Base-by-base conservation (phyloP, 2,113 vertebrate species). In the Bombycilla garrulus region DNA sequence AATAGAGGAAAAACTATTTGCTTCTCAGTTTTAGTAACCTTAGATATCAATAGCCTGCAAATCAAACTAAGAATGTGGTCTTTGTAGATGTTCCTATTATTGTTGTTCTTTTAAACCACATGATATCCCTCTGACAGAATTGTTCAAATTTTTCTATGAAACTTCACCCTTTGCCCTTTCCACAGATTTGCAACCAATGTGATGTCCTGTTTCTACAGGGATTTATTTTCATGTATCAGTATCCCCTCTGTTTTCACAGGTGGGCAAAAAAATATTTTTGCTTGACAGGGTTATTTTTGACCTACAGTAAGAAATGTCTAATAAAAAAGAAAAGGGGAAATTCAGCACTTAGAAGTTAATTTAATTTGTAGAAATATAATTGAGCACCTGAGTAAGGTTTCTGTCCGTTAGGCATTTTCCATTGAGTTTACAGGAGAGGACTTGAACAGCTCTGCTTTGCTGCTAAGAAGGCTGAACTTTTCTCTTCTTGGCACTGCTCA, bases 161-260 rank as follows among this genome's bases (percentile, higher is more conserved):
- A 83, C 60, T 83, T 93, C 54, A 77, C 38, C 67, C 50, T 83
- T 91, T 91, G 42, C 84, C 51, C 54, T 87, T 86, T 69, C 85
- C 51, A 35, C 47, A 80, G 22, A 69, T 70, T 82, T 92, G 54
- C 72, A 91, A 36, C 80, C 61, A 54, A 8, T 57, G 35, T 22
- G 79, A 74, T 94, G 56, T 67, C 67, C 58, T 93, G 28, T 90
- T 92, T 74, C 92, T 92, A 11, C 24, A 74, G 76, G 92, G 79
- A 40, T 95, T 92, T 86, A 42, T 90, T 95, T 94, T 90, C 58
- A 23, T 40, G 7, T 80, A 77, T 82, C 67, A 54, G 35, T 90
- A 83, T 90, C 47, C 70, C 44, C 33, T 87, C 64, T 97, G 72
- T 94, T 97, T 96, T 81, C 38, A 90, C 90, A 94, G 85, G 90